Evolutionary conservation across 2,113 vertebrate species (phyloP).

Genomic region (Apus apus): DNA sequence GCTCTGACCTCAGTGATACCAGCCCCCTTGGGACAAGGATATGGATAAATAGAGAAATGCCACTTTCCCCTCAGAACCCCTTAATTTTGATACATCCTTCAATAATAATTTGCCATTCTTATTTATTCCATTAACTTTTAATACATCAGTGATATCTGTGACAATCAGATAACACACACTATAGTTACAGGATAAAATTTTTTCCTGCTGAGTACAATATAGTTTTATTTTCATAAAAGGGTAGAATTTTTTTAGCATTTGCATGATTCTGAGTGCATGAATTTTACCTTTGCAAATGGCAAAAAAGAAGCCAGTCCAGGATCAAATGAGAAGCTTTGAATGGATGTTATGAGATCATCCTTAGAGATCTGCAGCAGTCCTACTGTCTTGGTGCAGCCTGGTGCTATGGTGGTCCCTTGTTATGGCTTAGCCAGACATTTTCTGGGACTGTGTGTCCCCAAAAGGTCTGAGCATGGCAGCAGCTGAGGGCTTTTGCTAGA

Average conservation of each 20-base stretch:
- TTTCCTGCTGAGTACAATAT: not conserved
- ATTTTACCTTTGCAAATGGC: not conserved
- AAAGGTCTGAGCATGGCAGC: not conserved
- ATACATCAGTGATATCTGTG: not conserved
- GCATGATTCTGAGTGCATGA: not conserved
- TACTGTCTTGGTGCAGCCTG: rapidly evolving
- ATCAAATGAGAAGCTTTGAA: not conserved
- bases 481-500: not conserved
- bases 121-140: not conserved
- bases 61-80: rapidly evolving
- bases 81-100: not conserved
- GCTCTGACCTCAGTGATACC: not conserved
- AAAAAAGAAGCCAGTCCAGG: not conserved
- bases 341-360: not conserved
- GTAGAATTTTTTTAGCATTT: not conserved
- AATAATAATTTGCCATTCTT: not conserved
- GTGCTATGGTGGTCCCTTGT: not conserved
- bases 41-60: not conserved
- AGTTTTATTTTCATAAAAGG: not conserved
- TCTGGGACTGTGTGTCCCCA: not conserved
- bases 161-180: not conserved
- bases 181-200: not conserved
- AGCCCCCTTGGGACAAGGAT: not conserved
- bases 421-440: not conserved
- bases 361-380: not conserved